Evolutionary conservation across 2,888 invertebrate species (phyloP).

Genomic region (Anarsia innoxiella): DNA sequence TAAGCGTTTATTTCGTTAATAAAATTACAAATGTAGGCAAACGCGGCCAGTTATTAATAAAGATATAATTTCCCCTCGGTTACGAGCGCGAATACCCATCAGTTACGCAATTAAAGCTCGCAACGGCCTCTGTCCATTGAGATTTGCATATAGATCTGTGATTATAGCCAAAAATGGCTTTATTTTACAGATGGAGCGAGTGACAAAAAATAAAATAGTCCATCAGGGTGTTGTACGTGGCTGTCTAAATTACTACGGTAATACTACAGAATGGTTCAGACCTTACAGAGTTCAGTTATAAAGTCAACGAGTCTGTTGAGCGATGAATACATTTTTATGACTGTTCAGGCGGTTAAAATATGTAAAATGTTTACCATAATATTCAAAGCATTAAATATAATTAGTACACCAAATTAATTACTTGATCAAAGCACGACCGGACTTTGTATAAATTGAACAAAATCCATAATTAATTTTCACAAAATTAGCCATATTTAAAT

Average conservation of each 20-base stretch:
- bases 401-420: no score
- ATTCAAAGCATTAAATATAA: no score
- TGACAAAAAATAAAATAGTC: constrained; percentile 21
- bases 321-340: no score
- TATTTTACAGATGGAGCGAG: constrained; percentile 27
- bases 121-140: constrained; percentile 50
- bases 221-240: constrained; percentile 11
- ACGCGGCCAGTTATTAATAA: constrained; percentile 39
- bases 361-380: no score
- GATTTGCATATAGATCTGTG: constrained; percentile 65
- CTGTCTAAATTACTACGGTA: neutral
- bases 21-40: constrained; percentile 36
- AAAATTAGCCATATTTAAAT: no score
- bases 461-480: no score
- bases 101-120: constrained; percentile 56
- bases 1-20: constrained; percentile 22
- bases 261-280: no score
- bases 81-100: constrained; percentile 47
- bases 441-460: no score
- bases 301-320: no score
- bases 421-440: no score
- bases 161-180: constrained; percentile 48
- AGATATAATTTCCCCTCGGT: constrained; percentile 50
- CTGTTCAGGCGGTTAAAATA: no score
- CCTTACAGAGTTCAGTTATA: no score